Evolutionary conservation across 1,140 invertebrate genomes (phyloP), one percentile per base, ranked within the genome.

Genomic region (Rhagoletis pomonella): DNA sequence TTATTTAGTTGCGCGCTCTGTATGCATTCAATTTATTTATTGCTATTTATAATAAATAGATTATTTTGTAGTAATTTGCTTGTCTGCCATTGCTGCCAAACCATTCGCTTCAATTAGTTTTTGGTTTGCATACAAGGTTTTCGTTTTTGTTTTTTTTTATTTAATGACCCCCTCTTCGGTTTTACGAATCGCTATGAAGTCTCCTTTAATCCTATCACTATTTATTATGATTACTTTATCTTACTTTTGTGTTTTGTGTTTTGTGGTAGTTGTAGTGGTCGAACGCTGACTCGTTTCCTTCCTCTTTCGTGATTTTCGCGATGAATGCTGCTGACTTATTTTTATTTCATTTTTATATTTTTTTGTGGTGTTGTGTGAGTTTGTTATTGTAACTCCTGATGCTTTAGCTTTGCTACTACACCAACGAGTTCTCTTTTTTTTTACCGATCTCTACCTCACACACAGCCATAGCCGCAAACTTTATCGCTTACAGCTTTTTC

Each of bases 1-100:
- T 44, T 29, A 73, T 73, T 73, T 73, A n/a, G n/a, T 81, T 2
- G 1, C n/a, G 3, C 47, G 42, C 44, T 17, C 0, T 73, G 7
- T 47, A 73, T 50, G 50, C 50, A 58, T 42, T 58, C 44, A 81
- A 81, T 55, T 29, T 81, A 81, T 81, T 81, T 81, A 81, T 58
- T 58, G 29, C 29, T 29, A 29, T 29, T 81, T 55, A 81, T 81
- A 58, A 81, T 19, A 19, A 81, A 81, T 81, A 19, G 19, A 58
- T 81, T 81, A 55, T 55, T 81, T 4, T 19, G 73, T 42, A 19
- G n/a, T 81, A 81, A 81, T 55, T 81, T 81, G 44, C 6, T 77
- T 77, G 47, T 19, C 4, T 47, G 62, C 64, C 10, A 7, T 67
- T 67, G 3, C 60, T 67, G 2, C 3, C n/a, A 67, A 67, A 67